A percentile compares a stretch with the other conserved stretches of the same genome.
Conservation (phyloP, 2,888 invertebrate genomes). For the Drosophila ochracea region DNA sequence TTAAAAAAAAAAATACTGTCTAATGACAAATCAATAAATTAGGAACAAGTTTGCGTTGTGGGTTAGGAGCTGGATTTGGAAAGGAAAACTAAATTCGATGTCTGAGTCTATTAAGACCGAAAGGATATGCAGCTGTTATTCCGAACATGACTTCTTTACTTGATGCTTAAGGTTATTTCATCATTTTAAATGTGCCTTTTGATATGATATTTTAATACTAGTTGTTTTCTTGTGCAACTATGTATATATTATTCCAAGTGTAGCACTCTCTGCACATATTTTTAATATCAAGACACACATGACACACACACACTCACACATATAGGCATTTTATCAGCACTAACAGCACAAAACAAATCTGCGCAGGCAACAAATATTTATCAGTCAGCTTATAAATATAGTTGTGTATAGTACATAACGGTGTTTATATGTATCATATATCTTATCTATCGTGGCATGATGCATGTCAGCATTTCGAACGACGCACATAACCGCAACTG, state of each 20-base stretch:
- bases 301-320: background rate
- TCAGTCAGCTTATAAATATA: slow-evolving; percentile 35
- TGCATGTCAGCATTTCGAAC: slow-evolving; percentile 73
- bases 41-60: background rate
- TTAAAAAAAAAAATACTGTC: background rate
- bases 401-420: slow-evolving; percentile 20
- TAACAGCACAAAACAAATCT: slow-evolving; percentile 51
- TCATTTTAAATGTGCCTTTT: background rate
- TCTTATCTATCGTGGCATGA: slow-evolving; percentile 70
- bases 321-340: slow-evolving; percentile 49
- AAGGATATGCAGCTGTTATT: background rate
- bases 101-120: background rate
- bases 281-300: slow-evolving; percentile 19
- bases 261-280: background rate
- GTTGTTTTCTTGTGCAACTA: background rate
- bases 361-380: slow-evolving; percentile 71
- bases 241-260: background rate
- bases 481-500: slow-evolving; percentile 53
- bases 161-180: background rate
- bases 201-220: background rate
- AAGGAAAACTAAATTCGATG: background rate
- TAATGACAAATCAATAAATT: background rate
- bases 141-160: background rate
- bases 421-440: slow-evolving; percentile 43
- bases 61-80: background rate